Evolutionary conservation across 2,797 vertebrate species (phyloP), one percentile per base, ranked within the genome.

Genomic region (Chrysolophus pictus): DNA sequence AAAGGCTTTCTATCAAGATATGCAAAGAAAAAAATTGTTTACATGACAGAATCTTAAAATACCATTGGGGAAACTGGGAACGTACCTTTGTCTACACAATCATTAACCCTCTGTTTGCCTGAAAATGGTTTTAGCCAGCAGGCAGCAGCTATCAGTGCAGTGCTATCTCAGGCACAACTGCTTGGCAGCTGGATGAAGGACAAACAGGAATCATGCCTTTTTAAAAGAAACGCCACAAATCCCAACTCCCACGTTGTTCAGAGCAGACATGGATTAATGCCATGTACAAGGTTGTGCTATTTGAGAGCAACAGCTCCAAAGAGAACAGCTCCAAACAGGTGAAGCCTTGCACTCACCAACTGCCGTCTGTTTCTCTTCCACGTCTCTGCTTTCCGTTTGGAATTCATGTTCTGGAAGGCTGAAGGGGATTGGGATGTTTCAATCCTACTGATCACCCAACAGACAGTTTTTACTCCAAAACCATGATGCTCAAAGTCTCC

Each of bases 371-470:
- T 99, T 96, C 98, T 98, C 96, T 99, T 99, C 98, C 98, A 99
- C 1, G 98, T 99, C 97, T 99, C 98, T 92, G 98, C 98, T 98
- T 99, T 99, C 96, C 98, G 98, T 94, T 99, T 99, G 46, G 98
- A 99, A 95, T 99, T 99, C 98, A 99, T 99, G 94, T 99, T 99
- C 97, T 99, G 98, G 86, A 99, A 98, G 88, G 98, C 98, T 99
- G 37, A 88, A 96, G 79, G 62, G n/a, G 87, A 92, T 62, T 35
- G 88, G 65, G 84, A 84, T 21, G 53, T 7, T 23, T 77, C 56
- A 35, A 42, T 73, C 63, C 68, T 63, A 5, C 22, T 8, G 35
- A 5, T 29, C 68, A 65, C 60, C 8, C 37, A 62, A 11, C 2
- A 6, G 2, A 14, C 21, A 11, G 42, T 21, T 90, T 84, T 72